Evolutionary conservation across 2,113 vertebrate species (phyloP).

Genomic region (Pomatostomus ruficeps): DNA sequence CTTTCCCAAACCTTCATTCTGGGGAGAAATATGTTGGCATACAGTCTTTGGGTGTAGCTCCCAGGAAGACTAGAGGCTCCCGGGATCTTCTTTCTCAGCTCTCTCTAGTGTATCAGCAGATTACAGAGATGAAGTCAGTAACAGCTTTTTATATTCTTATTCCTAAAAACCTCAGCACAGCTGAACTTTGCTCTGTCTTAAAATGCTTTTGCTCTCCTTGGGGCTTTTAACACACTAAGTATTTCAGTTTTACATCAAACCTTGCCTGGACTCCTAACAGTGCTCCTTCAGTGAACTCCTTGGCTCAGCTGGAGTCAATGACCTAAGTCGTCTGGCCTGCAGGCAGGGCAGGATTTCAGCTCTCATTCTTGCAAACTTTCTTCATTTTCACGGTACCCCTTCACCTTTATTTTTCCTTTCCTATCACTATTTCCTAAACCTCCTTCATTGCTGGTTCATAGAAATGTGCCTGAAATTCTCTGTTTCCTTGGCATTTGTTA

Average conservation of each 20-base stretch:
- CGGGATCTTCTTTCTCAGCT: neutral
- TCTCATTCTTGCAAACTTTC: neutral
- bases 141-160: neutral
- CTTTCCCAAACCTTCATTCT: neutral
- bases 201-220: neutral
- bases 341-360: neutral
- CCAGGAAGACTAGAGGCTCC: neutral
- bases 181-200: neutral
- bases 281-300: neutral
- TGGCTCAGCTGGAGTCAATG: neutral
- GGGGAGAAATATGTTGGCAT: neutral
- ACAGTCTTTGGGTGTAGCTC: neutral
- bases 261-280: neutral
- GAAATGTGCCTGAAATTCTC: neutral
- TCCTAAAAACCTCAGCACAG: neutral
- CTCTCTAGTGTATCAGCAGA: neutral
- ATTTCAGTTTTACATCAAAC: neutral
- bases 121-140: neutral
- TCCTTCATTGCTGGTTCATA: neutral
- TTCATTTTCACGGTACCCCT: neutral
- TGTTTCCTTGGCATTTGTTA: neutral
- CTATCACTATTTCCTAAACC: neutral
- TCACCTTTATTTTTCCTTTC: neutral
- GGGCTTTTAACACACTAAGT: neutral
- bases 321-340: slow-evolving; percentile 4